These are phyloP conservation scores for Sapajus apella DNA, from an alignment of 2,113 vertebrate species.

Conservation along the genomic window DNA sequence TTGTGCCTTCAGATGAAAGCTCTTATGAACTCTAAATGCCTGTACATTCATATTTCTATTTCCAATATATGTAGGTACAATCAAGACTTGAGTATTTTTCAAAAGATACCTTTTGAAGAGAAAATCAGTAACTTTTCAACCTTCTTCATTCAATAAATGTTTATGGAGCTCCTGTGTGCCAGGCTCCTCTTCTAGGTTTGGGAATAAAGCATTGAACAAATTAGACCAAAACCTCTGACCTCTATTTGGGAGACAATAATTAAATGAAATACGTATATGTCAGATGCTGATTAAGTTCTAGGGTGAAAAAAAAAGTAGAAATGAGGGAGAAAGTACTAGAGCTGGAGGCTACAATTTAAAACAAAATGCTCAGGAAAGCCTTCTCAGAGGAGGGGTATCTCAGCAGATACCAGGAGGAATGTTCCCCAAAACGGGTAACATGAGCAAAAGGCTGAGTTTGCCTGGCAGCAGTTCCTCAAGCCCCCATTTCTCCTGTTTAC, in stretches of 20 bases:
- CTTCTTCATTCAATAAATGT: not conserved
- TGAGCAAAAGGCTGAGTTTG: not conserved
- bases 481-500: not conserved
- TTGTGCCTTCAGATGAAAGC: not conserved
- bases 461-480: not conserved
- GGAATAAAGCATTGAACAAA: not conserved
- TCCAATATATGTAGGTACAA: not conserved
- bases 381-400: not conserved
- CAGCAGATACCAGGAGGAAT: not conserved
- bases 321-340: not conserved
- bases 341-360: not conserved
- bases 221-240: not conserved
- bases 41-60: not conserved
- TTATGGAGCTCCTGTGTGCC: not conserved
- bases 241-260: not conserved
- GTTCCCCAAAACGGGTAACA: rapidly evolving
- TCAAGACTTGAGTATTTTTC: not conserved
- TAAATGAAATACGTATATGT: not conserved
- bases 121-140: not conserved
- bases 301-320: not conserved
- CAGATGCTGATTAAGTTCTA: not conserved
- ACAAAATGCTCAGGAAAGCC: not conserved
- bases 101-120: not conserved
- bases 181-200: not conserved
- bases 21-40: not conserved